A percentile compares a stretch with the other conserved stretches of the same genome.
phyloP scores from a whole-genome alignment of 92 coral and sea anemone genomes.

The Porites rus region DNA sequence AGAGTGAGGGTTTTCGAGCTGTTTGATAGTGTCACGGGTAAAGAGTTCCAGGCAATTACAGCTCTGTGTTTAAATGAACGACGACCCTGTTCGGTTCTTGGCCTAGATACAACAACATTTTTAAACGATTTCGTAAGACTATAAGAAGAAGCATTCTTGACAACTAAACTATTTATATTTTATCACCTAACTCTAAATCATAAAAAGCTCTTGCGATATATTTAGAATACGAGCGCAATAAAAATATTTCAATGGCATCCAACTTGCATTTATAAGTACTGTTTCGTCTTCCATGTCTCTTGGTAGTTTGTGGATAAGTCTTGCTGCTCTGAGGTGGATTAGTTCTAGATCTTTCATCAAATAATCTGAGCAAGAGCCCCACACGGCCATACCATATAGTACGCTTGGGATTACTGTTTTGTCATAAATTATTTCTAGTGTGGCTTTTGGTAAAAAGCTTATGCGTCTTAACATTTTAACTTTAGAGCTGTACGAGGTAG shows the following conservation, averaged over 20 bases:
- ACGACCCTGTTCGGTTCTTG: no score
- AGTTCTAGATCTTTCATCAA: slow-evolving; percentile 13
- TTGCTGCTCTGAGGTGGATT: slow-evolving; percentile 25
- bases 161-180: not conserved
- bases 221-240: not conserved
- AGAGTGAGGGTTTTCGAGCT: no score
- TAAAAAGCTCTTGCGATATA: not conserved
- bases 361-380: slow-evolving; percentile 7
- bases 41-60: no score
- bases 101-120: no score
- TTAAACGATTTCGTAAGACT: no score
- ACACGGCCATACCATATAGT: not conserved
- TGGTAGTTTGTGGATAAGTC: slow-evolving; percentile 9
- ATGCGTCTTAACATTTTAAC: slow-evolving; percentile 41
- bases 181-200: not conserved
- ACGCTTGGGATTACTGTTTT: slow-evolving; percentile 56
- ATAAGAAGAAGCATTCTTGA: no score
- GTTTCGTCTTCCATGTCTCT: slow-evolving; percentile 17
- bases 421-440: slow-evolving; percentile 49
- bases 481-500: slow-evolving; percentile 43
- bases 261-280: slow-evolving; percentile 22
- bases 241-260: slow-evolving; percentile 17
- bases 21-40: no score
- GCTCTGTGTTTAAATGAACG: no score
- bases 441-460: slow-evolving; percentile 34